Evolutionary conservation across 2,113 vertebrate genomes (phyloP).

Genomic region (Sterna hirundo): DNA sequence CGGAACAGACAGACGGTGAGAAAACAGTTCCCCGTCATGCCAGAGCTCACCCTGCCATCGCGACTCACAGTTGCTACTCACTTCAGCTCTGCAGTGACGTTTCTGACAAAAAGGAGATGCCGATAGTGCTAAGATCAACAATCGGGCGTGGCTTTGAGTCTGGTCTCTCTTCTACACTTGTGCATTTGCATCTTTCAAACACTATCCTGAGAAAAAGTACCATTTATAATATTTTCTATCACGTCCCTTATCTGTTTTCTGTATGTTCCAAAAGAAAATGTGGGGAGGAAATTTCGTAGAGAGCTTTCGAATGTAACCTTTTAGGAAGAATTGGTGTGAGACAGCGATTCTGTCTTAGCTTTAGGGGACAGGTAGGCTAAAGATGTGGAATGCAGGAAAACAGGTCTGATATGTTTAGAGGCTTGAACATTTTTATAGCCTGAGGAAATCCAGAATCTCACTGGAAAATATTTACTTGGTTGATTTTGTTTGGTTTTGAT

Average conservation of each 20-base stretch:
- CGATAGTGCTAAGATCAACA: background rate
- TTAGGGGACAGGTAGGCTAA: background rate
- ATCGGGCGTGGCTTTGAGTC: background rate
- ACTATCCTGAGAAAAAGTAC: background rate
- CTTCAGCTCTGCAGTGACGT: background rate
- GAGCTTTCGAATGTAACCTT: background rate
- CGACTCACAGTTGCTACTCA: background rate
- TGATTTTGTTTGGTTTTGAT: background rate
- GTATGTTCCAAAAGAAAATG: background rate
- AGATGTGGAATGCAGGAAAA: slow-evolving; percentile 9
- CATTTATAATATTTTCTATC: background rate
- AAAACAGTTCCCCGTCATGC: background rate
- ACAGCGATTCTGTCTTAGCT: background rate
- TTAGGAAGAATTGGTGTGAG: background rate
- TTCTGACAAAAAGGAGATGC: background rate
- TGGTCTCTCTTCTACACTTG: background rate
- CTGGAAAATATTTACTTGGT: background rate
- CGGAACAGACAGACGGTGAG: background rate
- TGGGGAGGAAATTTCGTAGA: background rate
- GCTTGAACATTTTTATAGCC: slow-evolving; percentile 13
- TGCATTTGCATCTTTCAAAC: background rate
- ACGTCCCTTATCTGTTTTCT: background rate
- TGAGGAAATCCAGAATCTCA: background rate
- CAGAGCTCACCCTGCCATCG: background rate
- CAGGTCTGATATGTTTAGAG: background rate